These are phyloP conservation scores for Ceyx erithaca DNA, from an alignment of 2,797 vertebrate species.

Conservation along the genomic window DNA sequence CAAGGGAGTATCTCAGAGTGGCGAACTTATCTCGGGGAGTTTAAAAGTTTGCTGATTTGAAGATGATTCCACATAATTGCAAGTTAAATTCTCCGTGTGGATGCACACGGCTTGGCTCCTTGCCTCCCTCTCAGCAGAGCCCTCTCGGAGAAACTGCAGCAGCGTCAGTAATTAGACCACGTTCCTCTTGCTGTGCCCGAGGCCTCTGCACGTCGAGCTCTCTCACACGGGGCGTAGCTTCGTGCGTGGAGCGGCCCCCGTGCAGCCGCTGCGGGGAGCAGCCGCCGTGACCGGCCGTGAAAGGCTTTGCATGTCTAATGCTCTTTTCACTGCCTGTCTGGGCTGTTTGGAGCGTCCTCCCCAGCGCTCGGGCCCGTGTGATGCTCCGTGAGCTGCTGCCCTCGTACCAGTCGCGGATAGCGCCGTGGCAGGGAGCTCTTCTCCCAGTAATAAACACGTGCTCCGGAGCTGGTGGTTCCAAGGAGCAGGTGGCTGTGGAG, in stretches of 20 bases:
- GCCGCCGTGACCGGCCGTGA: neutral
- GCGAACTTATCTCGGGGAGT: neutral
- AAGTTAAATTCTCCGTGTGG: neutral
- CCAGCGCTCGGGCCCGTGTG: neutral
- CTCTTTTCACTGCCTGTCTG: neutral
- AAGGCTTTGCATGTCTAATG: conserved; percentile 23
- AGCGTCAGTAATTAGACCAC: neutral
- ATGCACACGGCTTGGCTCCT: neutral
- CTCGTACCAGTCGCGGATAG: neutral
- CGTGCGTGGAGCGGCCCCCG: neutral
- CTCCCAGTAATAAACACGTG: neutral
- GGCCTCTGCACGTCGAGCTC: neutral
- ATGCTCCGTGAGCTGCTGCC: neutral
- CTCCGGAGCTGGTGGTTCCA: neutral
- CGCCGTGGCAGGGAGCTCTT: neutral
- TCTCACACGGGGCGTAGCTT: neutral
- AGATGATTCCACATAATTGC: neutral
- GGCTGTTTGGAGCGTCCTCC: neutral
- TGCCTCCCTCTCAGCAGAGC: neutral
- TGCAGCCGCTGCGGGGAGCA: neutral
- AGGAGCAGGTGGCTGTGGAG: neutral
- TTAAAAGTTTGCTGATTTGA: neutral
- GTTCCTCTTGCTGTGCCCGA: neutral
- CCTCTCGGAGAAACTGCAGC: neutral
- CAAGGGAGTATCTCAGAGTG: neutral